These are phyloP conservation scores for Scalopus aquaticus DNA, from an alignment of 2,113 vertebrate species.

Conservation along the genomic window DNA sequence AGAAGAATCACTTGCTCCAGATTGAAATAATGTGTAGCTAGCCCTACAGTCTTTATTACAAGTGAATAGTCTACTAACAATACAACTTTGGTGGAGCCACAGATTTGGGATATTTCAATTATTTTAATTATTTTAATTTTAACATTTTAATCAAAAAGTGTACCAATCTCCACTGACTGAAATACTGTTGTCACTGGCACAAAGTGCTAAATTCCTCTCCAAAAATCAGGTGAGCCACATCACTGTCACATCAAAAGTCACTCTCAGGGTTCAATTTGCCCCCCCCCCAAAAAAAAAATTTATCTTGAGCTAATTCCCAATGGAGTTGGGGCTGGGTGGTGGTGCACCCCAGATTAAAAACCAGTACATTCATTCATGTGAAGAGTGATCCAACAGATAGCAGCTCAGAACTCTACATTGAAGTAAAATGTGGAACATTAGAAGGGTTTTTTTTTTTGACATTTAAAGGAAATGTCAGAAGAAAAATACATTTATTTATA, in stretches of 20 bases:
- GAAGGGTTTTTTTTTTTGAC: background rate
- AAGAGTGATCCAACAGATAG: background rate
- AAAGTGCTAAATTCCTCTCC: background rate
- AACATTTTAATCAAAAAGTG: background rate
- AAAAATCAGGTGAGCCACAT: background rate
- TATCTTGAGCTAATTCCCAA: background rate
- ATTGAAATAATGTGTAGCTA: background rate
- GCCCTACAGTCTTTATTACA: background rate
- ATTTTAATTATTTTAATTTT: no score
- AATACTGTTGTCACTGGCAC: background rate
- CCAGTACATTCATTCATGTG: no score
- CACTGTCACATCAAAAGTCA: background rate
- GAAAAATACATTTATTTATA: background rate
- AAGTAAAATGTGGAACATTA: background rate
- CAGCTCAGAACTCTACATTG: background rate
- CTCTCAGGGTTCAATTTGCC: background rate
- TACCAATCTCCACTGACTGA: background rate
- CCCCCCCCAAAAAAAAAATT: background rate
- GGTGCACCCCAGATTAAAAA: background rate
- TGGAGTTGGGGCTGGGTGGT: background rate
- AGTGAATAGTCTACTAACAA: background rate
- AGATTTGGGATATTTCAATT: slow-evolving; percentile 3
- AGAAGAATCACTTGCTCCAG: background rate
- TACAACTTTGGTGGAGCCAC: background rate
- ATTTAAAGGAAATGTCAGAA: background rate